Evolutionary conservation across 2,888 invertebrate species (phyloP).

Genomic region (Syrista parreyssii): DNA sequence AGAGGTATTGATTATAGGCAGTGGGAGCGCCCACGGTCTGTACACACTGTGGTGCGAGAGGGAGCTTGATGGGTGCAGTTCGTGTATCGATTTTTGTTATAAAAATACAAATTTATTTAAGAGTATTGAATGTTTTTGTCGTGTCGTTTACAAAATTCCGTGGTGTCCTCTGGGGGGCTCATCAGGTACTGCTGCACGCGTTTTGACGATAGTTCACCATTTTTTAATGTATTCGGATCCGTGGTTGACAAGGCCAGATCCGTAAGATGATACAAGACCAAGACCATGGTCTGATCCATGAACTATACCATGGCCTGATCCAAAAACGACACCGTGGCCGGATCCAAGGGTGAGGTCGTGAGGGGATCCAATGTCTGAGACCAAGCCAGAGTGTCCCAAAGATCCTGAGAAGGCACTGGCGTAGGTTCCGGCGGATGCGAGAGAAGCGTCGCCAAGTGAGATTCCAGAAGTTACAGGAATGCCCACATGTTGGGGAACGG

Average conservation of each 20-base stretch:
- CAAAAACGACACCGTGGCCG: conserved; percentile 10
- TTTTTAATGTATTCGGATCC: conserved; percentile 4
- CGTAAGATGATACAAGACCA: conserved; percentile 9
- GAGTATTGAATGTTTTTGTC: too few relatives aligned
- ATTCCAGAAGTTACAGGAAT: not conserved
- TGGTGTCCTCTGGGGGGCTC: too few relatives aligned
- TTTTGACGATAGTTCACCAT: not conserved
- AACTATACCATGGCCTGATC: conserved; percentile 17
- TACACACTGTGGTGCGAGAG: too few relatives aligned
- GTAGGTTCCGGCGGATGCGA: too few relatives aligned
- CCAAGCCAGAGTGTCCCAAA: not conserved
- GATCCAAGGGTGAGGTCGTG: conserved; percentile 24
- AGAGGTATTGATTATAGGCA: too few relatives aligned
- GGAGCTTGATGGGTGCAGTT: too few relatives aligned
- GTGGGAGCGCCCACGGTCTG: too few relatives aligned
- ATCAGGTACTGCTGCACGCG: too few relatives aligned
- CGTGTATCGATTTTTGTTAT: too few relatives aligned
- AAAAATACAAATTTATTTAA: too few relatives aligned
- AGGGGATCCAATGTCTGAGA: conserved; percentile 10
- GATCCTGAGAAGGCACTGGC: not conserved
- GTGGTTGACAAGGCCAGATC: conserved; percentile 3
- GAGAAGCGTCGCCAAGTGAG: rapidly evolving
- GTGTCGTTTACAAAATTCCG: too few relatives aligned
- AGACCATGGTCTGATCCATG: too few relatives aligned
- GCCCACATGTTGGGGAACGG: not conserved